These are phyloP conservation scores for Poeciliopsis turneri DNA, from an alignment of 2,797 vertebrate genomes.

Conservation along the genomic window DNA sequence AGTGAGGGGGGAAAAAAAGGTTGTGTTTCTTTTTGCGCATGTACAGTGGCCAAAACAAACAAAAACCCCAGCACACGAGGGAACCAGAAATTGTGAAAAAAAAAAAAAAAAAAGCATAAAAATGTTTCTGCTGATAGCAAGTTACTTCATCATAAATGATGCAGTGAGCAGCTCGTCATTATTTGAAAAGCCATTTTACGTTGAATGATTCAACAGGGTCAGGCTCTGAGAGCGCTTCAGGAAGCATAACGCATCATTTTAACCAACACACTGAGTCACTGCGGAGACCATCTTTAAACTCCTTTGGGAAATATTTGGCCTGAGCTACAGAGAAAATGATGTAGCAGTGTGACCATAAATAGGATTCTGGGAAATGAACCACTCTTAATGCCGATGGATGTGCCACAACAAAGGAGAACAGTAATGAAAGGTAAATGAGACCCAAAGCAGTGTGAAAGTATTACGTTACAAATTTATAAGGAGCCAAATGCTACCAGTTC, in stretches of 20 bases:
- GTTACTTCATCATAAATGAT: background rate
- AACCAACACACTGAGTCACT: background rate
- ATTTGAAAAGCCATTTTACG: conserved; percentile 2
- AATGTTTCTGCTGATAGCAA: background rate
- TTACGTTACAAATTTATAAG: background rate
- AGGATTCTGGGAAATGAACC: background rate
- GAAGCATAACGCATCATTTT: background rate
- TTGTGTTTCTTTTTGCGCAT: background rate
- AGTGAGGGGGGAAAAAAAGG: background rate
- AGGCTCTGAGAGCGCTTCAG: background rate
- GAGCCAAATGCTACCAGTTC: background rate
- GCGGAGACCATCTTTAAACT: background rate
- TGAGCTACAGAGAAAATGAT: background rate
- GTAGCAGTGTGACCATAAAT: background rate
- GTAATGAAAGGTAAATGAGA: background rate
- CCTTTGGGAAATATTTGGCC: background rate
- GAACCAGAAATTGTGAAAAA: background rate
- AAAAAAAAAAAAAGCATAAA: too few relatives aligned
- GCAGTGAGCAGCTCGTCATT: conserved; percentile 1
- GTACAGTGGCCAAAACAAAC: background rate
- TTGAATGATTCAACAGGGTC: background rate
- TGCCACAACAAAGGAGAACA: background rate
- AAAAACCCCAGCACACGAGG: background rate
- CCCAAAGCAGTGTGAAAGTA: background rate
- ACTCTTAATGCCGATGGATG: background rate